phyloP scores from a whole-genome alignment of 53 echinoderm and acorn worm species.

The Echinometra lucunter region DNA sequence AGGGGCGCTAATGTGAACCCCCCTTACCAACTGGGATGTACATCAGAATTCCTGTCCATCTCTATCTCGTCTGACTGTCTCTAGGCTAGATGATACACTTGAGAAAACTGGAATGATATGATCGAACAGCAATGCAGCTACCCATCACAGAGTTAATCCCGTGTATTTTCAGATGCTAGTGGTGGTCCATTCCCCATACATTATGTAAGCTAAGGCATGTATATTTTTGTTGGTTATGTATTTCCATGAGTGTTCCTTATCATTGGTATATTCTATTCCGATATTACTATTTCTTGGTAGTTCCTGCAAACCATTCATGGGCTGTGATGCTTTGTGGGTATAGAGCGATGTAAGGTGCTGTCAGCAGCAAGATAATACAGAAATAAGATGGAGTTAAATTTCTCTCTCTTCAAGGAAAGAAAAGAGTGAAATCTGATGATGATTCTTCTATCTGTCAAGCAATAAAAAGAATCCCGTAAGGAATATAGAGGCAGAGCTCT shows the following conservation, averaged over 20 bases:
- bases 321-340: not conserved
- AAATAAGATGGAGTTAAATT: not conserved
- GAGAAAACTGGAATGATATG: not conserved
- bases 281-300: too few relatives aligned
- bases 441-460: not conserved
- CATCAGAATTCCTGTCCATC: constrained; percentile 36
- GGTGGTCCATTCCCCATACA: not conserved
- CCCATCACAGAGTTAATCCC: not conserved
- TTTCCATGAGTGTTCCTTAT: not conserved
- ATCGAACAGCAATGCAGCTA: constrained; percentile 5
- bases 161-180: not conserved
- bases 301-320: too few relatives aligned
- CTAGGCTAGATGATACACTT: not conserved
- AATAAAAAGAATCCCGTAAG: too few relatives aligned
- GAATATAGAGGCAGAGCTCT: too few relatives aligned
- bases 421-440: not conserved
- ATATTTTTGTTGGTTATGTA: not conserved
- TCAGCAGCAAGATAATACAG: not conserved
- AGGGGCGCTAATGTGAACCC: constrained; percentile 47
- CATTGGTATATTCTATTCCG: not conserved
- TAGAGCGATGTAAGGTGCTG: not conserved
- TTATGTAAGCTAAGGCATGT: not conserved
- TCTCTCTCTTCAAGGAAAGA: not conserved
- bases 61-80: not conserved
- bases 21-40: constrained; percentile 1